phyloP scores from a whole-genome alignment of 1,140 invertebrate genomes.

The Zaprionus vittiger region DNA sequence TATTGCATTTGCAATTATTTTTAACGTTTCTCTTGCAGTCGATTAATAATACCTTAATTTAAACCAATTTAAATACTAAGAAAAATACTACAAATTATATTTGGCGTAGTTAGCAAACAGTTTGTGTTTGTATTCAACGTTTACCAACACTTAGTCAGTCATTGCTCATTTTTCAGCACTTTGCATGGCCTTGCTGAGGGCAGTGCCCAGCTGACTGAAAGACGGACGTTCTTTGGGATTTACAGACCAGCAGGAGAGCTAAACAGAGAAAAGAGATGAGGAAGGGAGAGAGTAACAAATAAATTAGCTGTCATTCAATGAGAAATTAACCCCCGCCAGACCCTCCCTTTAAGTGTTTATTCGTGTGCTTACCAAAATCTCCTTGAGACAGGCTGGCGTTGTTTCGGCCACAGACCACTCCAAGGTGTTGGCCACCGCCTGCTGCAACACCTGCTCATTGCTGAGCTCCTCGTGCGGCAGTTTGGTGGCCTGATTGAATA shows the following conservation, averaged over 20 bases:
- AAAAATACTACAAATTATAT: slow-evolving; percentile 57
- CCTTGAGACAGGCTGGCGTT: slow-evolving; percentile 87
- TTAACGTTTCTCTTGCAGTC: not conserved
- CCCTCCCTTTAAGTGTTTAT: not conserved
- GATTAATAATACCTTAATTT: not conserved
- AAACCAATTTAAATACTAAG: slow-evolving; percentile 15
- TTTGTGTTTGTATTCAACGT: slow-evolving; percentile 30
- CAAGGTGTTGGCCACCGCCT: slow-evolving; percentile 88
- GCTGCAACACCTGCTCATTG: slow-evolving; percentile 90
- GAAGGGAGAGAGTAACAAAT: not conserved
- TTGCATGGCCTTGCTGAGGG: slow-evolving; percentile 82
- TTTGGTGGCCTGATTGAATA: slow-evolving; percentile 90
- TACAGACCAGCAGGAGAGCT: slow-evolving; percentile 86
- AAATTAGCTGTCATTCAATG: slow-evolving; percentile 15
- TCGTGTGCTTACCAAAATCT: slow-evolving; percentile 86
- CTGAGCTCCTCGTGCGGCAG: slow-evolving; percentile 93
- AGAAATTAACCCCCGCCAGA: not conserved
- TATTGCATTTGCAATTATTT: not conserved
- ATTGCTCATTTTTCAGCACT: slow-evolving; percentile 63
- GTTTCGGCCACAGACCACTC: slow-evolving; percentile 88
- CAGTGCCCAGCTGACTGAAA: slow-evolving; percentile 84
- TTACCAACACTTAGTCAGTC: slow-evolving; percentile 59
- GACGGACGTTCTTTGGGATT: slow-evolving; percentile 88
- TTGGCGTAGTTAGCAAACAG: slow-evolving; percentile 56
- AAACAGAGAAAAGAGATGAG: not conserved